Evolutionary conservation across 2,113 vertebrate species (phyloP), one percentile per base, ranked within the genome.

Genomic region (Nanger granti): DNA sequence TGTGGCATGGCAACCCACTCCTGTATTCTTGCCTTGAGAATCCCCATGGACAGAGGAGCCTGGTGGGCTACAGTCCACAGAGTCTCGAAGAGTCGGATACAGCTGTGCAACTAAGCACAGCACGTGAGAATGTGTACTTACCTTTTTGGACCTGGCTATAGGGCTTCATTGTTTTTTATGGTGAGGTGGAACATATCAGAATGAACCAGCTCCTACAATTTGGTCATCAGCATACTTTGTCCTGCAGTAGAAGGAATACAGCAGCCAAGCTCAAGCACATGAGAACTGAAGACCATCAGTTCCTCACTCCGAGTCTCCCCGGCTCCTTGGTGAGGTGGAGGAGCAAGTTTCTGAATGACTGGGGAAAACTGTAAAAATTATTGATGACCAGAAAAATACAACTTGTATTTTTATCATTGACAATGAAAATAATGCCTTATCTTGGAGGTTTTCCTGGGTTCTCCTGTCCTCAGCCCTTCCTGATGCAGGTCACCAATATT

Each of bases 231-330:
- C 22, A 20, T 2, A 31, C 22, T 49, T 22, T 69, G 31, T 20
- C 49, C 26, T n/a, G 62, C 47, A 73, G 18, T 29, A 29, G 2
- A 8, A 47, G 20, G 3, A 73, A 37, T 28, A 24, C 3, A 83
- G 34, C 41, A 60, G 20, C 29, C 24, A 20, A 20, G 8, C 18
- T 31, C 7, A 20, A 79, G 37, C 52, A 29, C 2, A 2, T 26
- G n/a, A 41, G n/a, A 28, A 13, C 12, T 2, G 31, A 31, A 37
- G 13, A 8, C 9, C 5, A 0, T 26, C 2, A 4, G 44, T 17
- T 17, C 52, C 24, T 7, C 2, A 4, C 41, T 7, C 9, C 3
- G 47, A 5, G 3, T 57, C 26, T 57, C 4, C 69, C 14, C 5
- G 2, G n/a, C 15, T 17, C 31, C 24, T 52, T 7, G 54, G 29